phyloP scores from a whole-genome alignment of 2,113 vertebrate species.

The Erythrocercus mccallii region DNA sequence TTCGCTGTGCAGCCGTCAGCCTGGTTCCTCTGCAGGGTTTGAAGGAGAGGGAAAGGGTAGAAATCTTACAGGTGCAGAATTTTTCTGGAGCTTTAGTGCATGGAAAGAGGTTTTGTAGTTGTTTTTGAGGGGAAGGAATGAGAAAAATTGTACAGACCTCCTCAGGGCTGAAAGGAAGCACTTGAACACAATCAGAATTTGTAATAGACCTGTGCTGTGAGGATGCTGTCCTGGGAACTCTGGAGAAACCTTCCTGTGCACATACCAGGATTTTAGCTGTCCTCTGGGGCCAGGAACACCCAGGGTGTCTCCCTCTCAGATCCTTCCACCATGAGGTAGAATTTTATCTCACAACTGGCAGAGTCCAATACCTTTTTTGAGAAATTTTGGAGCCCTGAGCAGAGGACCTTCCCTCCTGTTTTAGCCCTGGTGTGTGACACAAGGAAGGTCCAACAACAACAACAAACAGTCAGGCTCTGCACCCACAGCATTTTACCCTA shows the following conservation, averaged over 20 bases:
- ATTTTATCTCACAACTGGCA: background rate
- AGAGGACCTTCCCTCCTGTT: background rate
- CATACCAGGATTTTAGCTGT: background rate
- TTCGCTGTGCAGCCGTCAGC: accelerated
- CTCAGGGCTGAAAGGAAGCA: background rate
- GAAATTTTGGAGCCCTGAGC: background rate
- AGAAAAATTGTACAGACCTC: background rate
- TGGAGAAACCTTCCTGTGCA: background rate
- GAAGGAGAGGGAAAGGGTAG: background rate
- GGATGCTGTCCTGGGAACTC: background rate
- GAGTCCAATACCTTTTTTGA: background rate
- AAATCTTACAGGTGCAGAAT: background rate
- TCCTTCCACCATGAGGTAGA: background rate
- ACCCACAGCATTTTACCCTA: background rate
- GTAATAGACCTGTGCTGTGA: too few relatives aligned
- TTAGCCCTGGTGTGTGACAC: background rate
- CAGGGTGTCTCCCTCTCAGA: background rate
- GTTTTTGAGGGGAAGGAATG: background rate
- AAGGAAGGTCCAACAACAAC: background rate
- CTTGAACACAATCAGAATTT: background rate
- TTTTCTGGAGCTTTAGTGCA: background rate
- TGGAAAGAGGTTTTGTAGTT: background rate
- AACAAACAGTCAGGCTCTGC: background rate
- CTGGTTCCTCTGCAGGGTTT: background rate
- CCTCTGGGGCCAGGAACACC: background rate